Conservation (phyloP, 2,888 invertebrate species). For the Caenorhabditis wallacei region DNA sequence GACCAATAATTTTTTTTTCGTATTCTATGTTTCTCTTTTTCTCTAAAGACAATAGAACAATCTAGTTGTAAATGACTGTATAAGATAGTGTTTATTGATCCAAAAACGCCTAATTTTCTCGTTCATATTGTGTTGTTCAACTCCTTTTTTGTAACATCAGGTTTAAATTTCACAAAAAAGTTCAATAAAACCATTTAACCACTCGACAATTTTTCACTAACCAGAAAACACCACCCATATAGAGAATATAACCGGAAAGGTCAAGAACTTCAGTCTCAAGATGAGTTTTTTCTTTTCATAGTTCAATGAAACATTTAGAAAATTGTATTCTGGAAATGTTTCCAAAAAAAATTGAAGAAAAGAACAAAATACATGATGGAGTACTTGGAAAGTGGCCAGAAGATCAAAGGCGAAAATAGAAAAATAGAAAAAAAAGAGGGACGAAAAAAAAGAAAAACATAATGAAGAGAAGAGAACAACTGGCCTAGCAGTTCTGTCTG, state of each 20-base stretch:
- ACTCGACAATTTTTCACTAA: constrained; percentile 6
- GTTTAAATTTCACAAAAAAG: not conserved
- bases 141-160: not conserved
- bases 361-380: not conserved
- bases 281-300: not conserved
- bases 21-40: too few species aligned
- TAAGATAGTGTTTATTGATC: too few species aligned
- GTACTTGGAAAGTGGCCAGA: constrained; percentile 35
- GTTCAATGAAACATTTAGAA: constrained; percentile 31
- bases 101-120: too few species aligned
- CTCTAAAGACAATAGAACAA: too few species aligned
- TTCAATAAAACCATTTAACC: constrained; percentile 15
- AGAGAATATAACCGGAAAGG: constrained; percentile 16
- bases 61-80: too few species aligned
- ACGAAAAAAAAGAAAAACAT: constrained; percentile 30
- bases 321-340: constrained; percentile 4
- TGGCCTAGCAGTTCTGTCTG: constrained; percentile 9
- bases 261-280: constrained; percentile 27
- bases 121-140: too few species aligned
- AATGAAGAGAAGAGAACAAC: constrained; percentile 42
- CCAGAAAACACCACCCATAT: constrained; percentile 21
- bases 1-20: too few species aligned
- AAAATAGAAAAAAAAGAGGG: not conserved
- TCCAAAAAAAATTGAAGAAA: not conserved
- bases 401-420: constrained; percentile 44